Evolutionary conservation across 2,888 invertebrate species (phyloP).

Genomic region (Melieria picta): DNA sequence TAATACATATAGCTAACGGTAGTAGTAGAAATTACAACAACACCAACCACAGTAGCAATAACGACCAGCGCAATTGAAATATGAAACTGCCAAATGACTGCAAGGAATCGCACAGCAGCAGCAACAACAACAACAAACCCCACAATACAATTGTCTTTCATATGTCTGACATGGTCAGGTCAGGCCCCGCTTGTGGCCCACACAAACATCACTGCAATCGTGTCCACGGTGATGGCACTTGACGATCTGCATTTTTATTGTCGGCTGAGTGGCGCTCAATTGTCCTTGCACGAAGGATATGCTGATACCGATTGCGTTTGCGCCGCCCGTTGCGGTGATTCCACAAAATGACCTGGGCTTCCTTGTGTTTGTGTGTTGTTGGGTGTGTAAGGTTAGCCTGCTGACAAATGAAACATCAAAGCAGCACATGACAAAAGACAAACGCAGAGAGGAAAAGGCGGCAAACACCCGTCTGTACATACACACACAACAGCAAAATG

Average conservation of each 20-base stretch:
- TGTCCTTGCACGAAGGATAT: conserved; percentile 23
- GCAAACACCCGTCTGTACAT: neutral
- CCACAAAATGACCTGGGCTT: neutral
- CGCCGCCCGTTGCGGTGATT: too few species aligned
- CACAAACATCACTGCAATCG: too few species aligned
- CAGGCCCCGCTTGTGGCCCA: neutral
- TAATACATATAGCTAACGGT: neutral
- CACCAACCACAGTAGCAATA: neutral
- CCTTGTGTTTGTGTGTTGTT: neutral
- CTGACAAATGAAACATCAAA: conserved; percentile 4
- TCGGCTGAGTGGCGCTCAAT: conserved; percentile 22
- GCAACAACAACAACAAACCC: too few species aligned
- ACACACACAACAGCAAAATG: neutral
- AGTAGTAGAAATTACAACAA: conserved; percentile 1
- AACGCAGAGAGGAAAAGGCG: neutral
- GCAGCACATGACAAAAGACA: neutral
- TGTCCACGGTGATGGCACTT: neutral
- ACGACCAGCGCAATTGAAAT: conserved; percentile 3
- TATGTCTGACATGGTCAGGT: conserved; percentile 19
- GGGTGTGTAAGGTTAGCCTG: neutral
- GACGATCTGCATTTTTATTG: conserved; percentile 24
- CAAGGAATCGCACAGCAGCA: too few species aligned
- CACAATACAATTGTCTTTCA: conserved; percentile 14
- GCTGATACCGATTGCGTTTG: too few species aligned
- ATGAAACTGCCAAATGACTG: too few species aligned